Percentiles rank a stretch among this genome's conserved stretches.
Conservation (phyloP, 1,140 invertebrate genomes). For the Drosophila setifemur region DNA sequence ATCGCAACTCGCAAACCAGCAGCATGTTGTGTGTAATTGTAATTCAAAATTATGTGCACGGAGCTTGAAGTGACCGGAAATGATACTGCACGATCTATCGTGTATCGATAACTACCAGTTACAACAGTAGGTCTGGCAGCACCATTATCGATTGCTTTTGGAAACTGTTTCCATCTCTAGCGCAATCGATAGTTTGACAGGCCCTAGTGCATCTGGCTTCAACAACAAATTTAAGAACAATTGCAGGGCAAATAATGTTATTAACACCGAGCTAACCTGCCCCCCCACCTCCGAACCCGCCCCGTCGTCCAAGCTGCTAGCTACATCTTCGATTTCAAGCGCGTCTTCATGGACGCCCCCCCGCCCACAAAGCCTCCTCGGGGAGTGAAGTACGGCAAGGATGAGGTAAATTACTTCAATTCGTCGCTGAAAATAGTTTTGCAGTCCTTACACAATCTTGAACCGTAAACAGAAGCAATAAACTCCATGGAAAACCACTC, state of each 20-base stretch:
- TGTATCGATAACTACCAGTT: conserved; percentile 1
- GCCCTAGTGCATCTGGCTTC: neutral
- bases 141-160: neutral
- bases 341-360: conserved; percentile 58
- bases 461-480: conserved; percentile 1
- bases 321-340: conserved; percentile 20
- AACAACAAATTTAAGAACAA: conserved; percentile 9
- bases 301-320: conserved; percentile 7
- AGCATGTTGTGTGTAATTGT: neutral
- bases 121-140: neutral
- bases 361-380: conserved; percentile 91
- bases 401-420: conserved; percentile 86
- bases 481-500: neutral
- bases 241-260: conserved; percentile 22
- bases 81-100: no score
- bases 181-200: conserved; percentile 19
- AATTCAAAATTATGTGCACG: neutral
- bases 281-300: neutral
- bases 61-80: neutral
- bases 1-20: neutral
- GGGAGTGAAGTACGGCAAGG: conserved; percentile 91
- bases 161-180: neutral
- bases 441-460: neutral
- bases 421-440: conserved; percentile 13
- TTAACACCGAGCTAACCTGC: conserved; percentile 29